These are phyloP conservation scores for Andrena minutula DNA, from an alignment of 2,888 invertebrate species.

Conservation along the genomic window DNA sequence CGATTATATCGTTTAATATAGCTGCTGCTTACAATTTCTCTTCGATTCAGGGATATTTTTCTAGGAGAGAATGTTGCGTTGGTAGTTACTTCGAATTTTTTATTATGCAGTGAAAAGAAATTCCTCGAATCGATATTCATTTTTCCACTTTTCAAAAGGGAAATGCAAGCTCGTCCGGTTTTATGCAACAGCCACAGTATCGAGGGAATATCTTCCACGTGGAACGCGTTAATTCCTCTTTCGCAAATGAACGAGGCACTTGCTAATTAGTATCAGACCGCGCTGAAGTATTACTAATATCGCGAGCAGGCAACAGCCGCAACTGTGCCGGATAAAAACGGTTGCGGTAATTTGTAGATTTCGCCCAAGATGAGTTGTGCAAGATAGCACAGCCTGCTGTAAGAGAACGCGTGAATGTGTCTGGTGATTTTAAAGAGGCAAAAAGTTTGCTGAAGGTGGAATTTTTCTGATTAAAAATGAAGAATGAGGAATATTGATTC, in stretches of 20 bases:
- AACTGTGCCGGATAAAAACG: slow-evolving; percentile 34
- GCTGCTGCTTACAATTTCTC: background rate
- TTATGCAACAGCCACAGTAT: background rate
- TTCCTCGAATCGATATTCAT: background rate
- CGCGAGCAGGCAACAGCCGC: slow-evolving; percentile 13
- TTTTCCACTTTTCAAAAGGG: background rate
- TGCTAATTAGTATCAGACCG: slow-evolving; percentile 43
- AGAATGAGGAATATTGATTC: no score
- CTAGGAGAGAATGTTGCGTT: no score
- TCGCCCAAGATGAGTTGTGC: slow-evolving; percentile 1
- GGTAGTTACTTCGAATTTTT: background rate
- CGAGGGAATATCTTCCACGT: slow-evolving; percentile 12
- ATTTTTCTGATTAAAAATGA: no score
- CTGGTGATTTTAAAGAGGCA: background rate
- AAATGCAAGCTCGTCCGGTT: background rate
- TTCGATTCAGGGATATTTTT: background rate
- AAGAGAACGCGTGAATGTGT: background rate
- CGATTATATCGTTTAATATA: slow-evolving; percentile 13
- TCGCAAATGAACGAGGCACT: slow-evolving; percentile 18
- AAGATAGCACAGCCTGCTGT: background rate
- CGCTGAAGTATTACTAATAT: slow-evolving; percentile 36
- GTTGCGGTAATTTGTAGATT: slow-evolving; percentile 33
- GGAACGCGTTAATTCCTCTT: slow-evolving; percentile 25
- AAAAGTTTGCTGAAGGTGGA: background rate
- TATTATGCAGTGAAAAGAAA: background rate